phyloP scores from a whole-genome alignment of 1,140 invertebrate genomes.

The Diplogasteroides magnus region DNA sequence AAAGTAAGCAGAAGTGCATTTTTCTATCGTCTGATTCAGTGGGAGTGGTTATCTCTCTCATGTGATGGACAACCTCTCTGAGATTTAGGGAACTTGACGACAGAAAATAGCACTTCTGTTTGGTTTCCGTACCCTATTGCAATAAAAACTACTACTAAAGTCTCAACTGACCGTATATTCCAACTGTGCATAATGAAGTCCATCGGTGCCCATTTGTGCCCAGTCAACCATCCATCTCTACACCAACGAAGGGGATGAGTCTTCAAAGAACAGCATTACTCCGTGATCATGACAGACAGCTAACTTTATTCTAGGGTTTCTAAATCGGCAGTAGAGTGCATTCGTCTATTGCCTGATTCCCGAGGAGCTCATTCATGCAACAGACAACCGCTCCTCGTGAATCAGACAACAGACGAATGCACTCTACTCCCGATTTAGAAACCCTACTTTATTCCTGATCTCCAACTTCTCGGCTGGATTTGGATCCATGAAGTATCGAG shows the following conservation, averaged over 20 bases:
- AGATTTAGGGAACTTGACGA: too few relatives aligned
- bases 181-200: conserved; percentile 48
- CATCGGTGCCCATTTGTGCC: conserved; percentile 26
- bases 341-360: not conserved
- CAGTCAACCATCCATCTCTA: conserved; percentile 43
- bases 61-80: too few relatives aligned
- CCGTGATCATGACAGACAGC: too few relatives aligned
- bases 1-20: too few relatives aligned
- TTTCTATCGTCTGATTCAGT: too few relatives aligned
- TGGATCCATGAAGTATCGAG: not conserved
- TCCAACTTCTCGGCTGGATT: not conserved
- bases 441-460: not conserved
- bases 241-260: conserved; percentile 18
- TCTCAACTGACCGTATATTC: conserved; percentile 19
- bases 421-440: conserved; percentile 8
- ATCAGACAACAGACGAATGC: conserved; percentile 26
- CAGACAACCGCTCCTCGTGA: not conserved
- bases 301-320: too few relatives aligned
- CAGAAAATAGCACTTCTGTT: too few relatives aligned
- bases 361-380: conserved; percentile 4
- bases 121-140: too few relatives aligned
- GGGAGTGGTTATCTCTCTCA: too few relatives aligned
- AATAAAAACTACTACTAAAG: too few relatives aligned
- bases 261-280: too few relatives aligned
- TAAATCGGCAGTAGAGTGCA: too few relatives aligned